phyloP scores from a whole-genome alignment of 53 echinoderm and acorn worm genomes.

The Apostichopus leukothele region DNA sequence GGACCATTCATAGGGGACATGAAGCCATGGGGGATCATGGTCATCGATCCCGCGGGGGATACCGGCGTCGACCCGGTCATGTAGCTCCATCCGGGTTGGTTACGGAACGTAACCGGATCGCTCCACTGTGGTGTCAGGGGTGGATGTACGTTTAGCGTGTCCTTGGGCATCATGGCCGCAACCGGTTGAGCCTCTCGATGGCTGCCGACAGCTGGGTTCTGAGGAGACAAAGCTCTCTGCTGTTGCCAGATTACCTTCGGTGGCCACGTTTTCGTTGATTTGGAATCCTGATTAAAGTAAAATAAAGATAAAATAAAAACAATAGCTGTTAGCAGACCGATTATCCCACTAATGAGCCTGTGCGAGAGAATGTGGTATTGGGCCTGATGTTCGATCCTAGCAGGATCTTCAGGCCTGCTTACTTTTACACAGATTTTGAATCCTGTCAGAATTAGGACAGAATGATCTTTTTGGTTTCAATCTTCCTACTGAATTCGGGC shows the following conservation, averaged over 20 bases:
- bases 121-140: constrained; percentile 98
- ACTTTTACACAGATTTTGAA: too few species aligned
- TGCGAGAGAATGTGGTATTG: too few species aligned
- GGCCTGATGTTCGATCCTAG: too few species aligned
- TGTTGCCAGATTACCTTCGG: constrained; percentile 84
- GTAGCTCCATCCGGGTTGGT: constrained; percentile 51
- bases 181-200: constrained; percentile 56
- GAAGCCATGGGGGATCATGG: constrained; percentile 52
- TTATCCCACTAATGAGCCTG: too few species aligned
- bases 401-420: too few species aligned
- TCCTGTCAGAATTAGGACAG: too few species aligned
- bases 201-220: constrained; percentile 50
- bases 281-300: constrained; percentile 62
- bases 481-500: too few species aligned
- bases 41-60: constrained; percentile 76
- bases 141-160: constrained; percentile 89
- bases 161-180: constrained; percentile 49
- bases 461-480: too few species aligned
- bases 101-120: constrained; percentile 82
- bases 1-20: constrained; percentile 41
- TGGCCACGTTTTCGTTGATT: constrained; percentile 94
- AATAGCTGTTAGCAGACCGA: not conserved
- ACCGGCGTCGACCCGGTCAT: constrained; percentile 75
- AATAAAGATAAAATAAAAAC: not conserved
- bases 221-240: constrained; percentile 75